A percentile compares a stretch with the other conserved stretches of the same genome.
Conservation (phyloP, 2,113 vertebrate genomes). For the Notarius quadriscutis region DNA sequence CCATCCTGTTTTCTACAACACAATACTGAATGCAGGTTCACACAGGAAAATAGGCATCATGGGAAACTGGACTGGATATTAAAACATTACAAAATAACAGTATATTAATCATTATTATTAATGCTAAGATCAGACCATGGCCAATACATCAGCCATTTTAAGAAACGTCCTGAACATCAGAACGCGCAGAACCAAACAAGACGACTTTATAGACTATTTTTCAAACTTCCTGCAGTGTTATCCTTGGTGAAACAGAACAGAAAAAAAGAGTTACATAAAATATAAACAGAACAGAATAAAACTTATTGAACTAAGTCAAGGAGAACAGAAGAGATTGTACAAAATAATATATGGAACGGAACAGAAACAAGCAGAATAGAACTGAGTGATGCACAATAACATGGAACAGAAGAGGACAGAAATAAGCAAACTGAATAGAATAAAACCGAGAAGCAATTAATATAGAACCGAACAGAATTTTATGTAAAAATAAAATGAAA, state of each 20-base stretch:
- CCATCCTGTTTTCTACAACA: neutral
- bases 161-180: neutral
- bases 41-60: neutral
- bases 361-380: no score
- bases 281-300: no score
- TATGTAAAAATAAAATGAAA: no score
- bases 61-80: neutral
- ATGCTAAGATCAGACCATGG: neutral
- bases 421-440: no score
- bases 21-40: neutral
- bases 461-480: no score
- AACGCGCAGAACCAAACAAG: neutral
- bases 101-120: neutral
- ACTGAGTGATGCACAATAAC: no score
- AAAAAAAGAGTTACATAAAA: no score
- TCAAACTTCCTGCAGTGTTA: neutral
- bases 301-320: no score
- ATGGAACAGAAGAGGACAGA: no score
- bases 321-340: no score
- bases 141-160: neutral
- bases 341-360: no score
- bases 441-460: no score
- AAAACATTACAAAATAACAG: neutral
- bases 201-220: neutral
- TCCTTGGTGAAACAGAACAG: neutral